These are phyloP conservation scores for Gastrophryne carolinensis DNA, from an alignment of 2,797 vertebrate genomes.

Conservation along the genomic window DNA sequence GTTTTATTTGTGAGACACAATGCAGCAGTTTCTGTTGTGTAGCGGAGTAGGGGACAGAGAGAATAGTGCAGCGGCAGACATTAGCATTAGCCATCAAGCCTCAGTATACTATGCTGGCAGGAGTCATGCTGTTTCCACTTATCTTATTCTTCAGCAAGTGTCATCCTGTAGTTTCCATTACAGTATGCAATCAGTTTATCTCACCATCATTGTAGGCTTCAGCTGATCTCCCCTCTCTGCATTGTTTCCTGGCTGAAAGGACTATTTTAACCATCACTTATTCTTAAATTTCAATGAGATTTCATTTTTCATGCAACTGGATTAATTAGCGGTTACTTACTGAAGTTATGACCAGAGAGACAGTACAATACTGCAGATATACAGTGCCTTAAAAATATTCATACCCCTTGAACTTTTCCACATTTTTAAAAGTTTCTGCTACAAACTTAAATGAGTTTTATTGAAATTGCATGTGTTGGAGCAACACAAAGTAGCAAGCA, in stretches of 20 bases:
- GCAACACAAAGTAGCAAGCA: too few species aligned
- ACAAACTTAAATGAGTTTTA: too few species aligned
- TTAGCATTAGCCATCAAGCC: constrained; percentile 50
- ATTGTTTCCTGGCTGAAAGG: constrained; percentile 24
- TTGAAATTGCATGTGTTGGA: too few species aligned
- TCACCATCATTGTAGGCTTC: constrained; percentile 43
- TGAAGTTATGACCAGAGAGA: too few species aligned
- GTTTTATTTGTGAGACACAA: not conserved
- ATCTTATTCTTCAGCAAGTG: constrained; percentile 52
- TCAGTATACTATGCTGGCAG: constrained; percentile 43
- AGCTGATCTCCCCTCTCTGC: constrained; percentile 35
- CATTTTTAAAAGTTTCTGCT: too few species aligned
- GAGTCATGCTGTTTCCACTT: constrained; percentile 52
- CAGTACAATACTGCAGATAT: not conserved
- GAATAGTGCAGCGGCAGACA: constrained; percentile 25
- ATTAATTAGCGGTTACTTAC: constrained; percentile 17
- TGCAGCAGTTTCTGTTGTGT: not conserved
- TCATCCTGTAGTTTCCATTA: constrained; percentile 53
- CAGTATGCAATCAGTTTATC: constrained; percentile 51
- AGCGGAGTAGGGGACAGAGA: constrained; percentile 9
- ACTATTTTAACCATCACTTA: constrained; percentile 30
- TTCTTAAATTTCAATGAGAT: constrained; percentile 21
- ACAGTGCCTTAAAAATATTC: too few species aligned
- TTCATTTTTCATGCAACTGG: constrained; percentile 25
- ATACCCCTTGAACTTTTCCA: too few species aligned